Evolutionary conservation across 2,888 invertebrate species (phyloP), one percentile per base, ranked within the genome.

Genomic region (Dasysyrphus tricinctus): DNA sequence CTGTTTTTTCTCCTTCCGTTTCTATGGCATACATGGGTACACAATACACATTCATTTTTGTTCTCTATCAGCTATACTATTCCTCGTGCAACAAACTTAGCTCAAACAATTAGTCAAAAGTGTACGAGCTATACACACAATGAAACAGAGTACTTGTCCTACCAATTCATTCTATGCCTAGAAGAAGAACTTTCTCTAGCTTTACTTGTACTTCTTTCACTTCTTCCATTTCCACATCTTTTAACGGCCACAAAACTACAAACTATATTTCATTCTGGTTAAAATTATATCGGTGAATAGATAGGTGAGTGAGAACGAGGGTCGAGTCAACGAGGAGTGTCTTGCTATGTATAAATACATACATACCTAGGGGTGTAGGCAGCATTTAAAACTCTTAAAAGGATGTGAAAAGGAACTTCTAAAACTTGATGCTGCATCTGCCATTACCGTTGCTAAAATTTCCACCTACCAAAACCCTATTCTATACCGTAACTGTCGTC

Each of bases 271-370:
- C 67, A 84, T 80, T 84, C 59, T 54, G 76, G 76, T 67, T 73
- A 54, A 73, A 85, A 77, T 78, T 77, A 81, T 85, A 85, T 85
- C 81, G 63, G 24, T 61, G 80, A 65, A 85, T 80, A 81, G 69
- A 61, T 61, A 32, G 39, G 47, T 44, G 19, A 51, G 29, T 49
- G 44, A 32, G 16, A 19, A 32, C 12, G 39, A 42, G 24, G 61
- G 39, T 42, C n/a, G 61, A 61, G 39, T 61, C 7, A 24, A 24
- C 19, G 24, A 39, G 19, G 19, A 37, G 19, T 59, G 16, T 59
- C 19, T 24, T 19, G 9, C 39, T 14, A 11, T 24, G 12, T 49
- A 49, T 11, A 5, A 4, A 11, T 19, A 11, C 8, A 2, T 5
- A 47, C 7, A 24, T 49, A 39, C 11, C 19, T 24, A 61, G 12